Conservation (phyloP, 1,140 invertebrate genomes). For the Calephelis virginiensis region DNA sequence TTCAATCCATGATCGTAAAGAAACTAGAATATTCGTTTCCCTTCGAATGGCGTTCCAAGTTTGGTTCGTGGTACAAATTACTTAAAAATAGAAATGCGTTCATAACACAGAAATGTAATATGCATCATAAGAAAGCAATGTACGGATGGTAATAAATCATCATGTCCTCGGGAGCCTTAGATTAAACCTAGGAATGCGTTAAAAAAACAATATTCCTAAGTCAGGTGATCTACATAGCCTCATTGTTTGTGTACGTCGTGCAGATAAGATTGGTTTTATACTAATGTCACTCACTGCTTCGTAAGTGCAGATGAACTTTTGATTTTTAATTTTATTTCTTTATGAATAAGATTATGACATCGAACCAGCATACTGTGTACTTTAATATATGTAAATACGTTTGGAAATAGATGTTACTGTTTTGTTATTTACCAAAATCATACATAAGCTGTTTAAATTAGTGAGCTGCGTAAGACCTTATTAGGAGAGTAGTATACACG, state of each 20-base stretch:
- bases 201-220: slow-evolving; percentile 69
- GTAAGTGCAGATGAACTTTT: background rate
- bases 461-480: too few relatives aligned
- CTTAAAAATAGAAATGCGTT: slow-evolving; percentile 18
- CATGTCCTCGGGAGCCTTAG: slow-evolving; percentile 46
- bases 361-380: too few relatives aligned
- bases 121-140: slow-evolving; percentile 54
- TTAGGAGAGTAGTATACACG: slow-evolving; percentile 23
- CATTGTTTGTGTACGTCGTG: slow-evolving; percentile 47
- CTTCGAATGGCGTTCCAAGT: slow-evolving; percentile 7
- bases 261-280: slow-evolving; percentile 41
- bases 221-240: slow-evolving; percentile 66
- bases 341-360: too few relatives aligned
- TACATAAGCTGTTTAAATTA: too few relatives aligned
- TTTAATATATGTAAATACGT: too few relatives aligned
- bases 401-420: too few relatives aligned
- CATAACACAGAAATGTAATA: slow-evolving; percentile 26
- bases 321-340: too few relatives aligned
- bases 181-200: slow-evolving; percentile 64
- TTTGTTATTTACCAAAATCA: too few relatives aligned
- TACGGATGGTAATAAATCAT: slow-evolving; percentile 48
- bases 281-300: slow-evolving; percentile 4
- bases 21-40: slow-evolving; percentile 1
- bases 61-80: slow-evolving; percentile 6
- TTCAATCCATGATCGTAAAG: background rate